A percentile compares a stretch with the other conserved stretches of the same genome.
Conservation (phyloP, 2,113 vertebrate genomes). For the Amphilophus citrinellus region DNA sequence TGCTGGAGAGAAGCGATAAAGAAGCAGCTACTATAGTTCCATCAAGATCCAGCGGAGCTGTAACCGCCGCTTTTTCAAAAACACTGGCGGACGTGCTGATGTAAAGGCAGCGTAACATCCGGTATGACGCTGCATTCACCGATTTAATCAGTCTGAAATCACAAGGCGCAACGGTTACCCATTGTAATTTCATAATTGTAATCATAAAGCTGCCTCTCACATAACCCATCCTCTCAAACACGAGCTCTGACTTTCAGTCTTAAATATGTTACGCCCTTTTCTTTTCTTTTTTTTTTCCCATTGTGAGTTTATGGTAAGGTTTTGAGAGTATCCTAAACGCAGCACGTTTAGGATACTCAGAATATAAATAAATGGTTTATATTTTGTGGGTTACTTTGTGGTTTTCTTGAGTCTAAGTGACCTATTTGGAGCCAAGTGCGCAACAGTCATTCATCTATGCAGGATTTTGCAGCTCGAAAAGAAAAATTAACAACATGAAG, state of each 20-base stretch:
- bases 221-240: neutral
- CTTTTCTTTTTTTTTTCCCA: too few relatives aligned
- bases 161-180: neutral
- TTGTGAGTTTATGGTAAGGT: neutral
- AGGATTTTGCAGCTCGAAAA: neutral
- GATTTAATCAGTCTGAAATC: neutral
- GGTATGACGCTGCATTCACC: neutral
- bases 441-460: too few relatives aligned
- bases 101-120: conserved; percentile 42
- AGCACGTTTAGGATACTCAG: neutral
- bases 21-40: fast-evolving
- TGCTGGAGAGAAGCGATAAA: neutral
- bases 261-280: neutral
- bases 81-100: conserved; percentile 37
- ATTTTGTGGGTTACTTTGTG: too few relatives aligned
- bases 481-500: neutral
- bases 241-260: neutral
- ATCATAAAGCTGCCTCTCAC: neutral
- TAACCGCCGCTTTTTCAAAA: conserved; percentile 77
- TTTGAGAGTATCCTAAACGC: neutral
- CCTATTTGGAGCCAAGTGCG: too few relatives aligned
- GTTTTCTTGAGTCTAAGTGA: too few relatives aligned
- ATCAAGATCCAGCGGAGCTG: neutral
- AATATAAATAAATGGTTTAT: too few relatives aligned
- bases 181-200: neutral